Evolutionary conservation across 2,888 invertebrate species (phyloP).

Genomic region (Drosophila borealis): DNA sequence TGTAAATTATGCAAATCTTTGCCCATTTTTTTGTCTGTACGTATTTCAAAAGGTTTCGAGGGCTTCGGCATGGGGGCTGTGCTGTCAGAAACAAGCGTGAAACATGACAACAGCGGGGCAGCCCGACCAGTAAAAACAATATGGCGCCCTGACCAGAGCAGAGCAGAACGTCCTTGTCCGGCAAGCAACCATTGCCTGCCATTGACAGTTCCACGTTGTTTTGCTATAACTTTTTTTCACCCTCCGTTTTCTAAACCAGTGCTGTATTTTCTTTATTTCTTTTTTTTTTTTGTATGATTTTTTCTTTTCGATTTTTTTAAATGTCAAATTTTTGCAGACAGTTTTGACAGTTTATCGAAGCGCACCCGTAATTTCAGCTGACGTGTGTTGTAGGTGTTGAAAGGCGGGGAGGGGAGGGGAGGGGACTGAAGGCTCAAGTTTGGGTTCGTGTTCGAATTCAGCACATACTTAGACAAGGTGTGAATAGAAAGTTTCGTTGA

Average conservation of each 20-base stretch:
- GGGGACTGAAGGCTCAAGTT: conserved; percentile 22
- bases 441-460: conserved; percentile 27
- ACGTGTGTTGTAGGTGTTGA: conserved; percentile 77
- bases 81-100: conserved; percentile 77
- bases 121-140: conserved; percentile 72
- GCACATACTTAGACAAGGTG: conserved; percentile 53
- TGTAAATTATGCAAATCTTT: conserved; percentile 77
- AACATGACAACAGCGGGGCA: conserved; percentile 69
- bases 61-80: conserved; percentile 6
- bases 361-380: conserved; percentile 75
- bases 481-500: conserved; percentile 63
- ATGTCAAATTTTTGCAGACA: conserved; percentile 80
- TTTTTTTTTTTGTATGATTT: conserved; percentile 9
- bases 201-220: conserved; percentile 75
- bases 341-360: conserved; percentile 80
- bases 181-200: conserved; percentile 58
- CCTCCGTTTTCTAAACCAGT: conserved; percentile 32
- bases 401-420: conserved; percentile 32
- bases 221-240: conserved; percentile 48
- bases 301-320: conserved; percentile 47
- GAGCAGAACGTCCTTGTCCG: conserved; percentile 39
- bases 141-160: conserved; percentile 63
- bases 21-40: conserved; percentile 38
- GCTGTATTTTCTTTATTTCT: conserved; percentile 35
- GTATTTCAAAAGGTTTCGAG: conserved; percentile 8